A percentile compares a stretch with the other conserved stretches of the same genome.
These are phyloP conservation scores for Salarias fasciatus DNA, from an alignment of 2,797 vertebrate genomes.

Conservation along the genomic window DNA sequence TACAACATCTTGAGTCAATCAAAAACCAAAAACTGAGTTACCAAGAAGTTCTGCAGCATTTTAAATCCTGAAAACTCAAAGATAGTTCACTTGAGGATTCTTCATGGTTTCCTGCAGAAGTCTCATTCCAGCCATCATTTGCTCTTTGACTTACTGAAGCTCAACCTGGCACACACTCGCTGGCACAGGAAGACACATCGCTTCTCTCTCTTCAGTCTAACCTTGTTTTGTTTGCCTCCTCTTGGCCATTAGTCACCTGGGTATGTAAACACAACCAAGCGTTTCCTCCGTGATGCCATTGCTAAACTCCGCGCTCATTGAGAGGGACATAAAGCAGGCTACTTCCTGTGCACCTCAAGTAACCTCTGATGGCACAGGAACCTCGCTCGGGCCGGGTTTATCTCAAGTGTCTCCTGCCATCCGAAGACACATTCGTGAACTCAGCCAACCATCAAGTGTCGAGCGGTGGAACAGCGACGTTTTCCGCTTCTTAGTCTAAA, in stretches of 20 bases:
- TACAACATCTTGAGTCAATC: no score
- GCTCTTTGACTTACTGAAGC: constrained; percentile 21
- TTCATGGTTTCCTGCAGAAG: neutral
- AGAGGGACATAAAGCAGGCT: constrained; percentile 61
- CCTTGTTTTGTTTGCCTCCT: constrained; percentile 15
- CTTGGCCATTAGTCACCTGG: constrained; percentile 45
- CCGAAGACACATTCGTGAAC: constrained; percentile 56
- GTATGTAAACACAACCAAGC: constrained; percentile 62
- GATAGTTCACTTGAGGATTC: no score
- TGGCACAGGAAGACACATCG: constrained; percentile 36
- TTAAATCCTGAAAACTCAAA: no score
- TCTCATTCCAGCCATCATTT: neutral
- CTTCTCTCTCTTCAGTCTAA: constrained; percentile 8
- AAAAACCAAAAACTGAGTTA: no score
- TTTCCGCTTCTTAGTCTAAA: constrained; percentile 40
- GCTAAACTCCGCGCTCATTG: constrained; percentile 28
- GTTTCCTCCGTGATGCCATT: constrained; percentile 62
- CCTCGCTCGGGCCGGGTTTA: constrained; percentile 52
- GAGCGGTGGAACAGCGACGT: constrained; percentile 28
- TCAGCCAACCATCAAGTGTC: constrained; percentile 60
- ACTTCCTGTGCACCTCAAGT: constrained; percentile 53
- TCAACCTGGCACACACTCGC: constrained; percentile 26
- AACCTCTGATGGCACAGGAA: constrained; percentile 45
- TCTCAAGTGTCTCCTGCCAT: constrained; percentile 68
- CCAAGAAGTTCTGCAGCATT: no score